Evolutionary conservation across 2,888 invertebrate genomes (phyloP), one percentile per base, ranked within the genome.

Genomic region (Microctonus hyperodae): DNA sequence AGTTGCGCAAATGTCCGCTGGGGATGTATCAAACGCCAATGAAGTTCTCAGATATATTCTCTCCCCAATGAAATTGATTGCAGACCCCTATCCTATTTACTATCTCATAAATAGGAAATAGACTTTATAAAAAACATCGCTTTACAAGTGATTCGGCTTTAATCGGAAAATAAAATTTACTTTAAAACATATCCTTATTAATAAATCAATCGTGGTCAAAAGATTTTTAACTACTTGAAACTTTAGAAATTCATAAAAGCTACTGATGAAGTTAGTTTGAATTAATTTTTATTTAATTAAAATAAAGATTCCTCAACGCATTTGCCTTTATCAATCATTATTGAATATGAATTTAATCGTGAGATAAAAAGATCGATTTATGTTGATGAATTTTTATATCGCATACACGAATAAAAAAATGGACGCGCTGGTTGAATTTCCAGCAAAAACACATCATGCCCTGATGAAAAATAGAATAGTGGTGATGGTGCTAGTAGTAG

Each of bases 341-440:
- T n/a, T n/a, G n/a, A n/a, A n/a, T n/a, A 44, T 44, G 44, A 44
- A 44, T 44, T 7, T 16, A 16, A 44, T 7, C 1, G 7, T 2
- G 35, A 44, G 9, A 16, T 5, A 44, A 23, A 23, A 58, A 58
- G 23, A 22, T 20, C 20, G 35, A 23, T 31, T 28, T 28, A 28
- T 59, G 57, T 44, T 58, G 31, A 40, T 58, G 31, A 40, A 65
- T 40, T 58, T 65, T 62, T 61, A 48, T 65, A 59, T 58, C 51
- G 56, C 62, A 53, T 33, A 37, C n/a, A 59, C 9, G 35, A 16
- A 51, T 35, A 20, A 28, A 35, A 20, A 48, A 63, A 55, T 28
- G 51, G 51, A 23, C 16, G 57, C 25, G 64, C 50, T 61, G 63
- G 63, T 64, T 69, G 69, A 67, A 67, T 69, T 69, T 69, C 69